Base-by-base conservation (phyloP, 1,140 invertebrate species). In the Spodoptera litura region DNA sequence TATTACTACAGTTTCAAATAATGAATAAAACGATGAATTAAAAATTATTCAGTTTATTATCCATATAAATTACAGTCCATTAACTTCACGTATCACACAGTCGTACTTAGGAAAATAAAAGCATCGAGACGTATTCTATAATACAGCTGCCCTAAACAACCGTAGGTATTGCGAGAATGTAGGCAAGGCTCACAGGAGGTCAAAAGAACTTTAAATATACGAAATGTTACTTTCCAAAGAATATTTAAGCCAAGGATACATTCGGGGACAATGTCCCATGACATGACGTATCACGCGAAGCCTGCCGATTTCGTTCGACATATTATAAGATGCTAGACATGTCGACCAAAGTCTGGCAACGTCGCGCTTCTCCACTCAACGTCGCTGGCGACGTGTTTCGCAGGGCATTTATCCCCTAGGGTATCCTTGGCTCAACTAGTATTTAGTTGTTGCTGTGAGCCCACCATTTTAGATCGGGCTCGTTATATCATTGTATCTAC, bases 61-160 rank as follows among this genome's bases (percentile, higher is more conserved):
- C 61, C 79, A 87, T 87, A 85, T 90, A 88, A 89, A 90, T 87
- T 87, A 88, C 85, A 89, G 85, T 89, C 85, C 83, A 85, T 85
- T 84, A 84, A 79, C 81, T 82, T 81, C 86, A 85, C 79, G 80
- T 83, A 83, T 85, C 87, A 86, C 85, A 83, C 83, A 87, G 68
- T 83, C 81, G 78, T 79, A 83, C 76, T 62, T 56, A 81, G 66
- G 70, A 82, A 74, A 83, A 78, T 59, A 73, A 73, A 59, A 58
- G 71, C 71, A 25, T 73, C 20, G 49, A 68, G 20, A 68, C 64
- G 38, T 64, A 68, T 68, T 68, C 1, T 52, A 68, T 53, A 51
- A 5, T 52, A 68, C 64, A 68, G 64, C 64, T 68, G 64, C 64
- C 64, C 25, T 10, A 68, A 52, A 68, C 49, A 68, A 68, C 64